Evolutionary conservation across 2,888 invertebrate species (phyloP).

Genomic region (Orthosia cruda): DNA sequence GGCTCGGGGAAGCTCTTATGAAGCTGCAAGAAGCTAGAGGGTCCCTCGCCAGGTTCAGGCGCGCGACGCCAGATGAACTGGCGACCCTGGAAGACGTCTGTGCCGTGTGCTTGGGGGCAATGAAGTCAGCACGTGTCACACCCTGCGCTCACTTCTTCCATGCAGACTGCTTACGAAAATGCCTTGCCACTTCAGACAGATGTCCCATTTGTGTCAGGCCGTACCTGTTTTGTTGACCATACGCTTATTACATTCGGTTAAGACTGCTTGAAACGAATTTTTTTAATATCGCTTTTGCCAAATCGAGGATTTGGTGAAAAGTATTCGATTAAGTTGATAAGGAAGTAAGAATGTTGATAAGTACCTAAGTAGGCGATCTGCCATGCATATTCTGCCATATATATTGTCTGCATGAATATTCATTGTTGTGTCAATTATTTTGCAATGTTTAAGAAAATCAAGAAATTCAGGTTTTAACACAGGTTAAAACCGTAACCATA

Average conservation of each 20-base stretch:
- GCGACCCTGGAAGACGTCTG: constrained; percentile 95
- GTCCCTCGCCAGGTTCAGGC: constrained; percentile 92
- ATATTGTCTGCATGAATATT: no score
- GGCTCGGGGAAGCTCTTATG: constrained; percentile 90
- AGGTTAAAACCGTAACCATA: neutral
- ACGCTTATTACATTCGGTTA: constrained; percentile 69
- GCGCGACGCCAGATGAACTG: constrained; percentile 93
- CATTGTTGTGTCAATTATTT: neutral
- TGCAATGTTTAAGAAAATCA: constrained; percentile 7
- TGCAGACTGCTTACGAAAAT: constrained; percentile 94
- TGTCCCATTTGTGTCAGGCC: constrained; percentile 95
- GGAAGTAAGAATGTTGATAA: constrained; percentile 31
- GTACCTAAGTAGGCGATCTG: constrained; percentile 26
- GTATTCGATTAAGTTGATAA: constrained; percentile 62
- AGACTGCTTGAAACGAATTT: constrained; percentile 79
- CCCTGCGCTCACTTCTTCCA: constrained; percentile 96
- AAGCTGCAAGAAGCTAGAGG: constrained; percentile 92
- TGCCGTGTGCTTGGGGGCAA: constrained; percentile 94
- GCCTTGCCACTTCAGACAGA: constrained; percentile 93
- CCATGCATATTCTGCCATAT: no score
- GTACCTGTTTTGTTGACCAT: constrained; percentile 90
- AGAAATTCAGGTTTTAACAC: constrained; percentile 3
- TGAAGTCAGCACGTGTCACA: constrained; percentile 94
- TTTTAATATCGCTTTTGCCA: constrained; percentile 60
- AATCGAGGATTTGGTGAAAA: constrained; percentile 59